Base-by-base conservation (phyloP, 2,888 invertebrate genomes). In the Scaptodrosophila latifasciaeformis region DNA sequence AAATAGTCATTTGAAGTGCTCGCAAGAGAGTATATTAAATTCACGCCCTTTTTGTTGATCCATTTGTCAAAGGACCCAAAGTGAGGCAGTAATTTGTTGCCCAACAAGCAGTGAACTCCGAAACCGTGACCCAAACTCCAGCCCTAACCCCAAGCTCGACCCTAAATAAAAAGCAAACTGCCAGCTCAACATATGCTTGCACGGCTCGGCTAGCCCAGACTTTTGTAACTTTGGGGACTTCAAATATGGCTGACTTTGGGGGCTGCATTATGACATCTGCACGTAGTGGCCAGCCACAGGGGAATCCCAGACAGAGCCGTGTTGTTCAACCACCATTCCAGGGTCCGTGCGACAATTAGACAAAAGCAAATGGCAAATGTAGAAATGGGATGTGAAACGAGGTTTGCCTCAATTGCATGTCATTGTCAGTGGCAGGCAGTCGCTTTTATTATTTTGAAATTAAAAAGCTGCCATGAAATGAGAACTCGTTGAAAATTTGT, bases 51-150 rank as follows among this genome's bases (percentile, higher is more conserved):
- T n/a, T n/a, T n/a, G n/a, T n/a, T n/a, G n/a, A n/a, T n/a, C 4
- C 12, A 34, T 12, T 34, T 1, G 15, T 13, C 30, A 30, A 12
- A 30, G 10, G 2, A 58, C 57, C 74, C 74, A 77, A 72, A 67
- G 79, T 79, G 80, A 75, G 77, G 67, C 67, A 62, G 77, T 75
- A 75, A 75, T 75, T 79, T 75, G 80, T 75, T 77, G 70, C 67
- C 56, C 67, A 70, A 65, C 80, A 68, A 34, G 12, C 13, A 12
- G 13, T 13, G 2, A 34, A 15, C 31, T 13, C 31, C 13, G 31
- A 31, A 12, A n/a, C 31, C 31, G 31, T 31, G n/a, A n/a, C n/a
- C n/a, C n/a, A n/a, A n/a, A n/a, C n/a, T n/a, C n/a, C n/a, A n/a
- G n/a, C 34, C 13, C 34, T 1, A 12, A 0, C 34, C 1, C 34